Conservation (phyloP, 2,888 invertebrate species). For the Coleophora deauratella region DNA sequence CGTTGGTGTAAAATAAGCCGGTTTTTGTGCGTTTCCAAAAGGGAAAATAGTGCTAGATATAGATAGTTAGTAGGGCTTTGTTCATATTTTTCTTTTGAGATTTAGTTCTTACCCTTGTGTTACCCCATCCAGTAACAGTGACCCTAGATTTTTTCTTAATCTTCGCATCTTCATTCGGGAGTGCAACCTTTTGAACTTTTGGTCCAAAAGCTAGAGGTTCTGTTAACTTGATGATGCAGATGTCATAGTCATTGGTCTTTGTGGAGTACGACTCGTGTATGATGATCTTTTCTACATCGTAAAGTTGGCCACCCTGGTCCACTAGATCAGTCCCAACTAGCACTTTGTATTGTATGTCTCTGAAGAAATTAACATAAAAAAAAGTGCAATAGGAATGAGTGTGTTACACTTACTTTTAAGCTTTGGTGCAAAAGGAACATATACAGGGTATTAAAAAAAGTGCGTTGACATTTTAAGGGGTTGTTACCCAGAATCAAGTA, state of each 20-base stretch:
- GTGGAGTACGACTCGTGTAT: conserved; percentile 18
- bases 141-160: conserved; percentile 4
- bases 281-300: conserved; percentile 21
- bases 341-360: conserved; percentile 19
- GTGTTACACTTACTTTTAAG: too few relatives aligned
- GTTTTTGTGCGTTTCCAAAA: too few relatives aligned
- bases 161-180: conserved; percentile 7
- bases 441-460: too few relatives aligned
- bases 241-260: conserved; percentile 7
- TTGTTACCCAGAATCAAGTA: too few relatives aligned
- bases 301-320: conserved; percentile 20
- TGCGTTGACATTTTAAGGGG: too few relatives aligned
- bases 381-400: too few relatives aligned
- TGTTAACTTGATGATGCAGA: conserved; percentile 12
- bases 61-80: neutral
- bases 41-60: neutral
- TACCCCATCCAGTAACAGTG: conserved; percentile 14
- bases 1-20: too few relatives aligned
- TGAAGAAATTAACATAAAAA: too few relatives aligned
- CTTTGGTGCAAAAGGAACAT: too few relatives aligned
- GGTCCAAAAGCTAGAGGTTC: conserved; percentile 10
- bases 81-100: neutral
- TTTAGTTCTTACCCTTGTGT: conserved; percentile 8
- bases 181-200: conserved; percentile 9
- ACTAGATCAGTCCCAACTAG: conserved; percentile 25